These are phyloP conservation scores for Solea solea DNA, from an alignment of 2,113 vertebrate genomes.

Conservation along the genomic window DNA sequence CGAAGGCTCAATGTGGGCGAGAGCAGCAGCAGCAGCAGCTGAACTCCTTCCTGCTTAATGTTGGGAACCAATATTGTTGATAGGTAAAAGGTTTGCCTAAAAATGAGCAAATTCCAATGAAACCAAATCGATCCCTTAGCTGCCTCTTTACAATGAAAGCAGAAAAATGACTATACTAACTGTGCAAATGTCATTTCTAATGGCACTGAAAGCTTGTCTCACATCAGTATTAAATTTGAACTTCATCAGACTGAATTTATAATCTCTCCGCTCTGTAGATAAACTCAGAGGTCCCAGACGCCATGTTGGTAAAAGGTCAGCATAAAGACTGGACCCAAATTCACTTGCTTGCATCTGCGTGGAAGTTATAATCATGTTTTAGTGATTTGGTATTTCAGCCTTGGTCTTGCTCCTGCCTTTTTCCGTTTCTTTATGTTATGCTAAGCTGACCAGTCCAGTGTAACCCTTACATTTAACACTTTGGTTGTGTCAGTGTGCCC, in stretches of 20 bases:
- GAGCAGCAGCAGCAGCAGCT: slow-evolving; percentile 6
- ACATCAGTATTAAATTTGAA: neutral
- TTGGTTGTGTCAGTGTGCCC: too few species aligned
- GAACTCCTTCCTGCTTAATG: slow-evolving; percentile 11
- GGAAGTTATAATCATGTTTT: too few species aligned
- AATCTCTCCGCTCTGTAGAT: slow-evolving; percentile 2
- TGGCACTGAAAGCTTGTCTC: slow-evolving; percentile 1
- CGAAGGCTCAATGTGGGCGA: slow-evolving; percentile 23
- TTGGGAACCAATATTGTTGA: slow-evolving; percentile 9
- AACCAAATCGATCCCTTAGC: slow-evolving; percentile 26
- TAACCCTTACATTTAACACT: too few species aligned
- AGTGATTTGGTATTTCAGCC: too few species aligned
- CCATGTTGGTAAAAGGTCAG: neutral
- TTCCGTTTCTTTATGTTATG: too few species aligned
- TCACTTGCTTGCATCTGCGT: too few species aligned
- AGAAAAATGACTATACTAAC: neutral
- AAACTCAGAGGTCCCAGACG: slow-evolving; percentile 15
- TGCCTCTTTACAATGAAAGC: slow-evolving; percentile 18
- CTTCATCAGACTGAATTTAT: slow-evolving; percentile 1
- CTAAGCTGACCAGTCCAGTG: too few species aligned
- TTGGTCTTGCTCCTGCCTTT: too few species aligned
- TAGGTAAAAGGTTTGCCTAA: neutral
- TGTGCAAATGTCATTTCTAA: slow-evolving; percentile 35
- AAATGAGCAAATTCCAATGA: slow-evolving; percentile 18
- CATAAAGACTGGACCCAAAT: too few species aligned